phyloP scores from a whole-genome alignment of 2,113 vertebrate species.

The Artemisiospiza belli region DNA sequence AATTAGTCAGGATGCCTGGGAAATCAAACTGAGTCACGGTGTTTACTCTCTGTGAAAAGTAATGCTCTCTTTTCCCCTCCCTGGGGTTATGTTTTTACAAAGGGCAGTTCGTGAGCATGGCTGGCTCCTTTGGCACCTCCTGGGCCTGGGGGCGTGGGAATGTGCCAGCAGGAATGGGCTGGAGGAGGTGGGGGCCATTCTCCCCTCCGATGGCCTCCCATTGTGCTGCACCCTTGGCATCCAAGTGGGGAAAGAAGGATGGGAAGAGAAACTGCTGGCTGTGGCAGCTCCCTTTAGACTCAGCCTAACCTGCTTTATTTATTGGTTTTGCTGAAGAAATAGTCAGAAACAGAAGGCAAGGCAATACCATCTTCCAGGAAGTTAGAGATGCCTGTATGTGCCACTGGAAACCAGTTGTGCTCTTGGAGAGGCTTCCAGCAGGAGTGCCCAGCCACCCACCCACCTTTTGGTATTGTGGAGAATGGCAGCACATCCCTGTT shows the following conservation, averaged over 20 bases:
- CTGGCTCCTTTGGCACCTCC: not conserved
- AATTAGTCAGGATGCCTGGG: not conserved
- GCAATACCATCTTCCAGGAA: not conserved
- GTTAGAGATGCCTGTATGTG: not conserved
- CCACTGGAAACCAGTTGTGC: not conserved
- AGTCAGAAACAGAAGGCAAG: not conserved
- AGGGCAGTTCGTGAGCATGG: not conserved
- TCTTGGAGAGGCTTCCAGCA: not conserved
- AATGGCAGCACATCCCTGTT: not conserved
- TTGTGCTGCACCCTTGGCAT: not conserved
- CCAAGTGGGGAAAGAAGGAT: not conserved
- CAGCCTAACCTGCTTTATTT: not conserved
- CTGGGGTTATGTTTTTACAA: not conserved
- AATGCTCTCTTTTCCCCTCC: not conserved
- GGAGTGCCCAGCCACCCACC: not conserved
- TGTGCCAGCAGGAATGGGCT: not conserved
- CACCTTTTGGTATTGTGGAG: not conserved
- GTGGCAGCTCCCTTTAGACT: not conserved
- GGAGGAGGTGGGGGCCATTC: not conserved
- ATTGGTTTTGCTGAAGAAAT: not conserved
- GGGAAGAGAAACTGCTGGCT: not conserved
- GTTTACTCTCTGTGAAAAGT: not conserved
- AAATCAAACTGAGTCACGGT: not conserved
- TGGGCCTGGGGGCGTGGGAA: not conserved
- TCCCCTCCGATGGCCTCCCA: not conserved